phyloP scores from a whole-genome alignment of 2,888 invertebrate genomes.

The Calliopum simillimum region DNA sequence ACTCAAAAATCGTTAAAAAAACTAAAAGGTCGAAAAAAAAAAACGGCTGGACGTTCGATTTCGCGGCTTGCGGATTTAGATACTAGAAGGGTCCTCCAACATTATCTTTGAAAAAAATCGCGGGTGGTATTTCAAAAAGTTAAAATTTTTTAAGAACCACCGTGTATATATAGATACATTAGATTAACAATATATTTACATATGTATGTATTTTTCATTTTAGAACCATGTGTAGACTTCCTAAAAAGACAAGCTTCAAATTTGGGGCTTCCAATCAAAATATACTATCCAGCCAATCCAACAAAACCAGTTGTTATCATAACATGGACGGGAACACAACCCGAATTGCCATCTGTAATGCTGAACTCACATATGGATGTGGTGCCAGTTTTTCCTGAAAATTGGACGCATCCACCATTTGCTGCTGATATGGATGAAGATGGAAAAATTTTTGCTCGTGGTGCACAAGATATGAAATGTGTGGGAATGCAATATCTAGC shows the following conservation, averaged over 20 bases:
- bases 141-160: no score
- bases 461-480: conserved; percentile 90
- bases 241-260: conserved; percentile 30
- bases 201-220: background rate
- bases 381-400: conserved; percentile 90
- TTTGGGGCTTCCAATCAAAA: conserved; percentile 73
- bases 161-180: no score
- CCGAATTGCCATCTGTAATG: conserved; percentile 74
- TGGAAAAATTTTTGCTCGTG: conserved; percentile 88
- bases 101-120: no score
- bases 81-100: no score
- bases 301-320: conserved; percentile 80
- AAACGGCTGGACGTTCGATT: no score
- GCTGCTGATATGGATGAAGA: conserved; percentile 83
- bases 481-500: conserved; percentile 82
- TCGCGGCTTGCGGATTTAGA: no score
- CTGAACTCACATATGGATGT: conserved; percentile 98
- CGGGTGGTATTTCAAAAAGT: no score
- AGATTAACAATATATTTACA: background rate
- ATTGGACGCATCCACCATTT: conserved; percentile 91
- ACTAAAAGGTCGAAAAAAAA: no score
- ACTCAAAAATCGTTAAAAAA: no score
- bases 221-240: conserved; percentile 42
- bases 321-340: conserved; percentile 80
- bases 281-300: conserved; percentile 69